A percentile compares a stretch with the other conserved stretches of the same genome.
phyloP scores from a whole-genome alignment of 2,888 invertebrate species.

The Macropis europaea region DNA sequence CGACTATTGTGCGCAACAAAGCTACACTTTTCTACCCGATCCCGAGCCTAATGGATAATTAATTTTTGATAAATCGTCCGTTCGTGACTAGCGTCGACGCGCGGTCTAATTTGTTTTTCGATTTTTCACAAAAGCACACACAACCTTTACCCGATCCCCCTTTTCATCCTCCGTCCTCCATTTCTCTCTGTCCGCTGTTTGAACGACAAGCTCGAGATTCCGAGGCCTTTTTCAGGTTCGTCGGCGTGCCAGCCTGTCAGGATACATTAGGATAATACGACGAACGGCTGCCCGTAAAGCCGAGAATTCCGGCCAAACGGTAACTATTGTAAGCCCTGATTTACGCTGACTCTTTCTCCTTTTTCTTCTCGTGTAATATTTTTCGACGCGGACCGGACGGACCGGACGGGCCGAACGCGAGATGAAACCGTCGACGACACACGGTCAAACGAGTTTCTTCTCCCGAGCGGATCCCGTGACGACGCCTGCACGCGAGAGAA shows the following conservation, averaged over 20 bases:
- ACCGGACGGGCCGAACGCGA: too few relatives aligned
- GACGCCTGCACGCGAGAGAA: not conserved
- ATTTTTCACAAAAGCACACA: slow-evolving; percentile 69
- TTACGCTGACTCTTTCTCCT: slow-evolving; percentile 39
- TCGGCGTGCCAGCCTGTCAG: slow-evolving; percentile 59
- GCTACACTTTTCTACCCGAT: slow-evolving; percentile 76
- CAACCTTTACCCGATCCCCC: slow-evolving; percentile 29
- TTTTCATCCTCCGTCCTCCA: slow-evolving; percentile 1
- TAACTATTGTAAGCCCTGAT: slow-evolving; percentile 62
- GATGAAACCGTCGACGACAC: not conserved
- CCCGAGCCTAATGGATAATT: slow-evolving; percentile 77
- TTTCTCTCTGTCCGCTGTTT: not conserved
- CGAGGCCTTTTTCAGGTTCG: slow-evolving; percentile 50
- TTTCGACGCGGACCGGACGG: slow-evolving; percentile 23
- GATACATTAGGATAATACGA: slow-evolving; percentile 66
- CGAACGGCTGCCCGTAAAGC: slow-evolving; percentile 62
- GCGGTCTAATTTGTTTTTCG: slow-evolving; percentile 73
- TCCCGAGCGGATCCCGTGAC: not conserved
- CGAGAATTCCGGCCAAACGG: slow-evolving; percentile 52
- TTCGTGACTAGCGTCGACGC: slow-evolving; percentile 73
- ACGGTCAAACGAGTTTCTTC: not conserved
- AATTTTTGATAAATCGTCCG: slow-evolving; percentile 78
- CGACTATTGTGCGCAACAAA: slow-evolving; percentile 75
- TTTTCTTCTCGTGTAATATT: slow-evolving; percentile 13
- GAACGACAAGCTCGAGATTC: slow-evolving; percentile 48